Conservation (phyloP, 2,888 invertebrate species). For the Lamproptera curius region DNA sequence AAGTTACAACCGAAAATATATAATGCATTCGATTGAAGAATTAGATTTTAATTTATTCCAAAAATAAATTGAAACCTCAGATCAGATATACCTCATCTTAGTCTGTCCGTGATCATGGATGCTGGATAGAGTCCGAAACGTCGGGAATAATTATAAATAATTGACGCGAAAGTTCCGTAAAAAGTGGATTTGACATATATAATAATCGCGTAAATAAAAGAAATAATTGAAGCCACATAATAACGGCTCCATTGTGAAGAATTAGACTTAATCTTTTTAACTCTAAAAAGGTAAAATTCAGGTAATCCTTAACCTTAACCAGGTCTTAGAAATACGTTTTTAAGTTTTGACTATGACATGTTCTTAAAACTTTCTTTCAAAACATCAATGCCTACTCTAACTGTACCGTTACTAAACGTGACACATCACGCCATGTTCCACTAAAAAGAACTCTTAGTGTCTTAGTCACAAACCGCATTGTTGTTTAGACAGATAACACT, state of each 20-base stretch:
- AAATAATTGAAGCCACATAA: neutral
- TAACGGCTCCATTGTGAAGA: neutral
- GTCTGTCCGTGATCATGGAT: no score
- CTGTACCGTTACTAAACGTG: neutral
- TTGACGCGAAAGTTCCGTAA: no score
- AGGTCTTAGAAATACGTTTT: no score
- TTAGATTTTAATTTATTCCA: neutral
- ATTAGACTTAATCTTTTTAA: neutral
- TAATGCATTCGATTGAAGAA: no score
- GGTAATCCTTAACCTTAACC: no score
- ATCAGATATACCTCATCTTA: neutral
- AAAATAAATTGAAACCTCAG: neutral
- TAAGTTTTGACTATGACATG: no score
- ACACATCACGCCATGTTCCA: neutral
- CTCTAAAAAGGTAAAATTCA: neutral
- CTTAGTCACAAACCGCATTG: neutral
- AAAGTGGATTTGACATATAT: no score
- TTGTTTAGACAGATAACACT: neutral
- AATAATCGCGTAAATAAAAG: no score
- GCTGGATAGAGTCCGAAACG: no score
- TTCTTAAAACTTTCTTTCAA: neutral
- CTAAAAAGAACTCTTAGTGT: neutral
- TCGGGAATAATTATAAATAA: no score
- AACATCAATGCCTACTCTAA: neutral
- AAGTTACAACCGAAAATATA: no score